Percentiles rank a stretch among this genome's conserved stretches.
Conservation (phyloP, 2,113 vertebrate species). For the Pachypanchax playfairii region DNA sequence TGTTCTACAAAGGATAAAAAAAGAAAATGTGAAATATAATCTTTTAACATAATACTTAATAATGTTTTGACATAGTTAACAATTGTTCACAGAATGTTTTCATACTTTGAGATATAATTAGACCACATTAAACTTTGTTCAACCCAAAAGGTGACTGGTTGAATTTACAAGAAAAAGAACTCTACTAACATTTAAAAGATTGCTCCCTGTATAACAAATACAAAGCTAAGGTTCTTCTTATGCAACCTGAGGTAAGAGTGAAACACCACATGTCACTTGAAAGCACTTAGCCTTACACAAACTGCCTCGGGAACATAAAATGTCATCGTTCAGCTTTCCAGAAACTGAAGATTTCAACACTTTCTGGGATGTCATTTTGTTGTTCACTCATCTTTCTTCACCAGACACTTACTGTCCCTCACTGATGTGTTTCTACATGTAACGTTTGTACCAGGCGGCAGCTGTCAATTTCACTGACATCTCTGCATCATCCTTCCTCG, state of each 20-base stretch:
- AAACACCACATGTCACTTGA: background rate
- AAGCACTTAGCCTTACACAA: background rate
- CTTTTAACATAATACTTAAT: too few species aligned
- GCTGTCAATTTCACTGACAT: background rate
- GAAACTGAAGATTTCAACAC: background rate
- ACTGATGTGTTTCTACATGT: constrained; percentile 2
- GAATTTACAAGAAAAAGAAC: too few species aligned
- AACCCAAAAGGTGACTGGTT: too few species aligned
- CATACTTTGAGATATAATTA: too few species aligned
- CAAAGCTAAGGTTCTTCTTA: background rate
- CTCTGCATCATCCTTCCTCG: background rate
- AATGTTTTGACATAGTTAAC: too few species aligned
- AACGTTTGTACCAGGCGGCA: background rate
- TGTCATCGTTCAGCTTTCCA: background rate
- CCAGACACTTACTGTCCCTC: constrained; percentile 8
- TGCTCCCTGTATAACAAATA: too few species aligned
- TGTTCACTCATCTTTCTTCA: background rate
- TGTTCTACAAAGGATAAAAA: too few species aligned
- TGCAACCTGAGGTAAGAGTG: background rate
- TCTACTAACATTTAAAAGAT: too few species aligned
- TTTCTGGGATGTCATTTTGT: background rate
- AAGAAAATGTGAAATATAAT: too few species aligned
- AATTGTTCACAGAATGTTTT: too few species aligned
- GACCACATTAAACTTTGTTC: too few species aligned
- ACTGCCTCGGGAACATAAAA: background rate